A percentile compares a stretch with the other conserved stretches of the same genome.
Conservation (phyloP, 2,888 invertebrate genomes). For the Pseudococcus longispinus region DNA sequence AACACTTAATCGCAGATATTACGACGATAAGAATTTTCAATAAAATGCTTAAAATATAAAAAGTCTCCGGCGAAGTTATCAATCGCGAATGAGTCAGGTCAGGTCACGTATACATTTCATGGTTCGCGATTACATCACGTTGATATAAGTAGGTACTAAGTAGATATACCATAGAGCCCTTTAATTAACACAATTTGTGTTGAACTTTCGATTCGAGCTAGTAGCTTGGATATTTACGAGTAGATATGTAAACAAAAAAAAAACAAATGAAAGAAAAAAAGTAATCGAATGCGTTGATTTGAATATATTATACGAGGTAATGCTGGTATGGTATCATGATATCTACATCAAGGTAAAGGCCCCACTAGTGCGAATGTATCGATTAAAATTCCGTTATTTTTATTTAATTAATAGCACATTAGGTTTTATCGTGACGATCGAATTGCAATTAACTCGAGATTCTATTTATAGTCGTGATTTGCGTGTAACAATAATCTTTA, state of each 20-base stretch:
- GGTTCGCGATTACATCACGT: no score
- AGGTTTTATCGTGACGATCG: background rate
- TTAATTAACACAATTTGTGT: background rate
- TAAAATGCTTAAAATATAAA: no score
- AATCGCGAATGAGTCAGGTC: no score
- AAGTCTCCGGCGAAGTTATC: no score
- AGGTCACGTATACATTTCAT: no score
- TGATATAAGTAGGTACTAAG: no score
- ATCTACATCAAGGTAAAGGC: background rate
- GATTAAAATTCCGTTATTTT: background rate
- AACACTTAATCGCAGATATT: no score
- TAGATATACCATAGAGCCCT: background rate
- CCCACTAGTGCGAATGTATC: background rate
- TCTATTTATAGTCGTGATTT: constrained; percentile 28
- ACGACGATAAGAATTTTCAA: no score
- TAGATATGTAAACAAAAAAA: background rate
- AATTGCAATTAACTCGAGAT: background rate
- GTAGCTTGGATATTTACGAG: background rate
- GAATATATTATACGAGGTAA: background rate
- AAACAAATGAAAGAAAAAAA: background rate
- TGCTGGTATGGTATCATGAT: background rate
- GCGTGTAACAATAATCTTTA: constrained; percentile 1
- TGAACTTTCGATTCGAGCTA: background rate
- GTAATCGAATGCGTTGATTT: background rate
- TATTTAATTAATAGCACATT: constrained; percentile 5